Base-by-base conservation (phyloP, 2,888 invertebrate species). In the Polydesmus complanatus region DNA sequence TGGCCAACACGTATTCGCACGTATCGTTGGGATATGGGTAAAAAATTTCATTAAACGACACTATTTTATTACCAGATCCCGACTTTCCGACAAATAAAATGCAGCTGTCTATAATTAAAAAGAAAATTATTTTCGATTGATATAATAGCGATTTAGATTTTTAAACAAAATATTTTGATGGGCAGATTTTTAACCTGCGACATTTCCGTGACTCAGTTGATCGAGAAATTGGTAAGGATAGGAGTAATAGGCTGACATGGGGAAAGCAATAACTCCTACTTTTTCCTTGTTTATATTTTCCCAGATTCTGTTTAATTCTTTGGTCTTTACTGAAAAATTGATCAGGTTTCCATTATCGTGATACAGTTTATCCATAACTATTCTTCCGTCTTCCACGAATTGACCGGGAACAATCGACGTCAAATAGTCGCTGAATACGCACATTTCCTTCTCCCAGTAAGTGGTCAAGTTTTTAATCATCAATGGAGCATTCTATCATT, bases 1-100 rank as follows among this genome's bases (percentile, higher is more conserved):
- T 74, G 65, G 72, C 71, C 62, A 75, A 62, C 25, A 76, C 68
- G 56, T 72, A 69, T 66, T 70, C 72, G 68, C 75, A 76, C 51
- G 61, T 65, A 59, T 68, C 66, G 56, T 70, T 59, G 47, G 69
- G 68, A 47, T 67, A 68, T 22, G 66, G 64, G 66, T 66, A 69
- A 58, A 58, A 54, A 50, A 68, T 66, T 27, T 66, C 65, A 62
- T 73, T 72, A 66, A 72, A 73, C 21, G 72, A 69, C 56, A 62
- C 53, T 27, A 72, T 63, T 27, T 61, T 55, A 27, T n/a, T n/a
- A n/a, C n/a, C n/a, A n/a, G n/a, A n/a, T n/a, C n/a, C n/a, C n/a
- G n/a, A n/a, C n/a, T n/a, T n/a, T n/a, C n/a, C n/a, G n/a, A n/a
- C n/a, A n/a, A n/a, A n/a, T n/a, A n/a, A n/a, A n/a, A n/a, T n/a